Percentiles rank a stretch among this genome's conserved stretches.
Evolutionary conservation across 2,113 vertebrate species (phyloP).

Genomic region (Peromyscus polionotus): DNA sequence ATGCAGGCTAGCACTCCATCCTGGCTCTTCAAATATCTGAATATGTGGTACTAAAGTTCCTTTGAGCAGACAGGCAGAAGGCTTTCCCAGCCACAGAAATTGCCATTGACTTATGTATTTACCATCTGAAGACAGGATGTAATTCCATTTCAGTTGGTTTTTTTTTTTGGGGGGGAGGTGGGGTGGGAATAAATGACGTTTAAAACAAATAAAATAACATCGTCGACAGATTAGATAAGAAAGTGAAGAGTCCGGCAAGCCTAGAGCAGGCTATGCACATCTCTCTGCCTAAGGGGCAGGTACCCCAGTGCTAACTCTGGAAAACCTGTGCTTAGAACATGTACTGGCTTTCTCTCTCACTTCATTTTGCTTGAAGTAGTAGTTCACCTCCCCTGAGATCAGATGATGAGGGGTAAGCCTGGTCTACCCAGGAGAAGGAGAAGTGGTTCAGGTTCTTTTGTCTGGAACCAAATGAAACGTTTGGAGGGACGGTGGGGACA

Average conservation of each 20-base stretch:
- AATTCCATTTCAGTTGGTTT: background rate
- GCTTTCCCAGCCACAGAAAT: background rate
- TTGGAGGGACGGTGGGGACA: background rate
- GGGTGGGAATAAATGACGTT: background rate
- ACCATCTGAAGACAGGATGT: background rate
- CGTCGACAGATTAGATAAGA: background rate
- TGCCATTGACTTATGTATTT: background rate
- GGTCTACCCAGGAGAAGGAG: background rate
- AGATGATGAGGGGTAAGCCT: background rate
- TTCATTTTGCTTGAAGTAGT: background rate
- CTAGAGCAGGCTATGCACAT: background rate
- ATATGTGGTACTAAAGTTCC: background rate
- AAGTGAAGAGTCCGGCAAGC: background rate
- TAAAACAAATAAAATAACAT: background rate
- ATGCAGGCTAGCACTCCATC: no score
- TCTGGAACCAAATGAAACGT: background rate
- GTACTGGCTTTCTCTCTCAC: background rate
- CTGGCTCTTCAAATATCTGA: background rate
- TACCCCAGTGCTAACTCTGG: background rate
- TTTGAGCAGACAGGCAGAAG: background rate
- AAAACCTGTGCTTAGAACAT: background rate
- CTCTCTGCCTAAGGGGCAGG: background rate
- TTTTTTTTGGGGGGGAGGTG: no score
- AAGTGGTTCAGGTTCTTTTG: background rate
- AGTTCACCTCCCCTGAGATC: background rate